Evolutionary conservation across 2,888 invertebrate species (phyloP), one percentile per base, ranked within the genome.

Genomic region (Abrostola triplasia): DNA sequence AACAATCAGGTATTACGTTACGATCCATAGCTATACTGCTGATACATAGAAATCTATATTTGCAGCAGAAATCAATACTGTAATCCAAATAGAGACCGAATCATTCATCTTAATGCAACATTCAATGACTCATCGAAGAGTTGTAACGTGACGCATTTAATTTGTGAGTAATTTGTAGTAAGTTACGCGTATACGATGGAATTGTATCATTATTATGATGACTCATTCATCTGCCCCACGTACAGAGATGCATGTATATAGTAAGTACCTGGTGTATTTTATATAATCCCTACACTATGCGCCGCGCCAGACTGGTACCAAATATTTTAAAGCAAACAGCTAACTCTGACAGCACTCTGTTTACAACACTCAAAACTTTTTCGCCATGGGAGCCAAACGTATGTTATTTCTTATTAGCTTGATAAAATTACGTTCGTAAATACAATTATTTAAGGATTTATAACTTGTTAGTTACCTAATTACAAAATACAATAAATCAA

Each of bases 241-340:
- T 74, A 78, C 54, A 65, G 61, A 59, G 24, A 24, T 24, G 24
- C 4, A 24, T 24, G 24, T 59, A 71, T 61, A 64, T 49, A 57
- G 68, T 59, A 51, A 63, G 59, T 38, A 49, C 61, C 58, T 37
- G 57, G 52, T 77, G 65, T 71, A 69, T 79, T 78, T 79, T 76
- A 77, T 79, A 78, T 84, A 85, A 85, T 85, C 86, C 86, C 81
- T 74, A 24, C 24, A 4, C 24, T 4, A 24, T 4, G 24, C 24
- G 24, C 24, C 24, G 68, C 76, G 67, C 66, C 73, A 79, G 81
- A 80, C 82, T 68, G 79, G 83, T 87, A 87, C 87, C 84, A 86
- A n/a, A 81, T 83, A 88, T 88, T 89, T 87, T 82, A 85, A 24
- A 24, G 87, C 89, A 88, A 89, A 87, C 84, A 80, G 81, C 81